phyloP scores from a whole-genome alignment of 2,113 vertebrate species.

The Ictidomys tridecemlineatus region DNA sequence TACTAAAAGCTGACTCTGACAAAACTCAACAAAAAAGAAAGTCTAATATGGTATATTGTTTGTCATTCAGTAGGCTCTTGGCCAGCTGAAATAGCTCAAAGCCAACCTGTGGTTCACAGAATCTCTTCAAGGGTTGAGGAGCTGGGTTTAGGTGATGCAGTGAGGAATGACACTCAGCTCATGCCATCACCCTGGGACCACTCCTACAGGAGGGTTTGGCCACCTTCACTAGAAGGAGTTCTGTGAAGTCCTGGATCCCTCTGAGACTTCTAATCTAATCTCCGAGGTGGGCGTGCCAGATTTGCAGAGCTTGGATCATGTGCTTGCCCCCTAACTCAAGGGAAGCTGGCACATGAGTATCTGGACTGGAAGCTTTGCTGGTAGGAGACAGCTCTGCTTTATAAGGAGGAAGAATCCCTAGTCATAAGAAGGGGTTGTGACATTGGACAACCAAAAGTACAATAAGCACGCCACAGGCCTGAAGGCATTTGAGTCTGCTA shows the following conservation, averaged over 20 bases:
- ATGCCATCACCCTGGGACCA: fast-evolving
- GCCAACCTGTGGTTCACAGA: not conserved
- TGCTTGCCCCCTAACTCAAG: not conserved
- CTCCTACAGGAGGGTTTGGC: fast-evolving
- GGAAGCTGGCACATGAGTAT: not conserved
- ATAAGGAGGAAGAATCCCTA: not conserved
- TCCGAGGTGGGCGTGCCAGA: not conserved
- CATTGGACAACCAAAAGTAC: not conserved
- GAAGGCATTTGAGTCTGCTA: not conserved
- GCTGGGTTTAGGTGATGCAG: not conserved
- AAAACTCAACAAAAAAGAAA: not conserved
- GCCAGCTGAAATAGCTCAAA: not conserved
- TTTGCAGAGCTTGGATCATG: not conserved
- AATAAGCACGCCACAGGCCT: fast-evolving
- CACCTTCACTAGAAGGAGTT: not conserved
- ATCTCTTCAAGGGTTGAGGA: not conserved
- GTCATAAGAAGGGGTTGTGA: not conserved
- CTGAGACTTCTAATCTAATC: not conserved
- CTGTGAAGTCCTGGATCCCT: not conserved
- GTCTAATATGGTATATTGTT: not conserved
- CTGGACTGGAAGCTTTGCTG: not conserved
- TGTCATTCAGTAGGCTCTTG: slow-evolving; percentile 13
- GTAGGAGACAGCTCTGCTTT: not conserved
- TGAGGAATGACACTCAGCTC: not conserved
- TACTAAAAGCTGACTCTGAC: not conserved